phyloP scores from a whole-genome alignment of 2,888 invertebrate species.

The Panopea generosa region DNA sequence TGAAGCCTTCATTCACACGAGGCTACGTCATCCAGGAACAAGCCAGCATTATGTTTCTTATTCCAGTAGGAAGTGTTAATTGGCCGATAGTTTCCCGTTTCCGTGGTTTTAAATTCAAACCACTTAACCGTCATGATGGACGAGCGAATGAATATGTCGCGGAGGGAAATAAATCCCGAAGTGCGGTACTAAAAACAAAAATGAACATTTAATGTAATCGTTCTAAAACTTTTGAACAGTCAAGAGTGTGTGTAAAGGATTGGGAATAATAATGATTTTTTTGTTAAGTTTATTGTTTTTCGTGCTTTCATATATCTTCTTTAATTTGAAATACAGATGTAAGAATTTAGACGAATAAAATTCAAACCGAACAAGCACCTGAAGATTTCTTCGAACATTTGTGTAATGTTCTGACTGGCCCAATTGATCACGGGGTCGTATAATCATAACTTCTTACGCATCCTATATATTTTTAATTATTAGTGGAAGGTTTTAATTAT shows the following conservation, averaged over 20 bases:
- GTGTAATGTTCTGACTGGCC: too few species aligned
- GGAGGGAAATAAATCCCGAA: constrained; percentile 1
- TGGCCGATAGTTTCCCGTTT: background rate
- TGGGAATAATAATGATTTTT: background rate
- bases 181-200: constrained; percentile 6
- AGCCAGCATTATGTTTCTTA: background rate
- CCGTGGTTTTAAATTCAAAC: background rate
- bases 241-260: background rate
- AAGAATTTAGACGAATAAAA: too few species aligned
- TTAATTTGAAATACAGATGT: too few species aligned
- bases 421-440: too few species aligned
- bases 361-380: too few species aligned
- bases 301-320: too few species aligned
- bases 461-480: too few species aligned
- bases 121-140: background rate
- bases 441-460: too few species aligned
- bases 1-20: background rate
- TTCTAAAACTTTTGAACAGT: constrained; percentile 2
- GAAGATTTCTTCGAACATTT: too few species aligned
- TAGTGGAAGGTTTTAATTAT: too few species aligned
- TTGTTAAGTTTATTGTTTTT: background rate
- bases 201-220: constrained; percentile 3
- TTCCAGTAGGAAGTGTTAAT: background rate
- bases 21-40: background rate
- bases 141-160: background rate